Base-by-base conservation (phyloP, 2,888 invertebrate genomes). In the Magallana nippona region DNA sequence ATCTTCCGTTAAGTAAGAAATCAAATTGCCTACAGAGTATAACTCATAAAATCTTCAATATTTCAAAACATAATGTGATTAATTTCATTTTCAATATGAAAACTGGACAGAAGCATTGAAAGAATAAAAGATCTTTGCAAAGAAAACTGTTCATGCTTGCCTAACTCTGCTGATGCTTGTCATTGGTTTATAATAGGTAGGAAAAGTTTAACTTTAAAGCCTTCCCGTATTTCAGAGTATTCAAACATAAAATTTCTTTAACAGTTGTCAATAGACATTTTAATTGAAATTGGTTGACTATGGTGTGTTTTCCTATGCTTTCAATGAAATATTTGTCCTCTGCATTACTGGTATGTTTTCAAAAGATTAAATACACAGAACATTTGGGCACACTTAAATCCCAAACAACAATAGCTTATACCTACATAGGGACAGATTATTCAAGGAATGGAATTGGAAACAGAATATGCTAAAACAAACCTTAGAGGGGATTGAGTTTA, bases 141-240 rank as follows among this genome's bases (percentile, higher is more conserved):
- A 44, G 44, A 44, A 8, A 44, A 44, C 0, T 44, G 44, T 44
- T 44, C 44, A 44, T 44, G 44, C 8, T 8, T n/a, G 10, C 19
- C 8, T 60, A 60, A 27, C 32, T 63, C 44, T 44, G 44, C 44
- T 44, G 44, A 8, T 44, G 71, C 13, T 27, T 13, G 71, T n/a
- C 15, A 60, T n/a, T 32, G 2, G 27, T 27, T 60, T 60, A 10
- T 71, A 71, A 71, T 71, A 22, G 44, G 44, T 44, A 27, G 71
- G 71, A 27, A 71, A 63, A 27, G 22, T 63, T 63, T 63, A 63
- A 19, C 71, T 71, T 27, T 71, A 27, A 71, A 71, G 71, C 71
- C 13, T 27, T 71, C 27, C 27, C 32, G 15, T 71, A 71, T 22
- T 71, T 27, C 71, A 19, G n/a, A 19, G n/a, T 19, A 5, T 60